Base-by-base conservation (phyloP, 2,113 vertebrate genomes). In the Rhynchomys soricoides region DNA sequence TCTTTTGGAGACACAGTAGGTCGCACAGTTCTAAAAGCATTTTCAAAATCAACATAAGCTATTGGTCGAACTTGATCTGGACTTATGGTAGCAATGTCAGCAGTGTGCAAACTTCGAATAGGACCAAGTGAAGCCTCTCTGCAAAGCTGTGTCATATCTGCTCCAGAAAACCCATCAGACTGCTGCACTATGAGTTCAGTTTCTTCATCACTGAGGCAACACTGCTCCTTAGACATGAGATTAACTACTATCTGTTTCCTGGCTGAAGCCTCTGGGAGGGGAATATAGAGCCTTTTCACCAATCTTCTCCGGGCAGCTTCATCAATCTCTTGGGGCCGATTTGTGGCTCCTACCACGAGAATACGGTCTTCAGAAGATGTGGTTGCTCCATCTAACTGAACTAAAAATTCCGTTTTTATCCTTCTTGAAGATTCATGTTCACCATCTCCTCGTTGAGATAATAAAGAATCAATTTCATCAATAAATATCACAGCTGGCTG, bases 401-500 rank as follows among this genome's bases (percentile, higher is more conserved):
- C 99, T 93, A 99, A 98, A 98, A 99, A 99, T 96, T 99, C 99
- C 0, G 99, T 99, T 98, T 99, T 99, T 96, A 99, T 99, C 92
- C 99, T 98, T 48, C 99, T 98, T 0, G 99, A 99, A 0, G 99
- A 99, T 79, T 99, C 99, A 0, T 99, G 99, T 96, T 99, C 99
- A 13, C 99, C 99, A 31, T 99, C 99, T 19, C 98, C 99, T 3
- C 99, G 98, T 97, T 99, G 99, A 52, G 99, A 99, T 96, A 99
- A 94, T 0, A 99, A 97, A 3, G 99, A 99, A 97, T 99, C 99
- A 0, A 99, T 99, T 96, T 99, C 99, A 37, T 99, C 99, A 0
- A 99, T 99, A 96, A 99, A 99, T 94, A 99, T 99, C 77, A 99
- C 99, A 0, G 99, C 99, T 0, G 99, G 99, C 92, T 99, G 99